A percentile compares a stretch with the other conserved stretches of the same genome.
phyloP scores from a whole-genome alignment of 1,140 invertebrate genomes.

The Heliothis virescens region DNA sequence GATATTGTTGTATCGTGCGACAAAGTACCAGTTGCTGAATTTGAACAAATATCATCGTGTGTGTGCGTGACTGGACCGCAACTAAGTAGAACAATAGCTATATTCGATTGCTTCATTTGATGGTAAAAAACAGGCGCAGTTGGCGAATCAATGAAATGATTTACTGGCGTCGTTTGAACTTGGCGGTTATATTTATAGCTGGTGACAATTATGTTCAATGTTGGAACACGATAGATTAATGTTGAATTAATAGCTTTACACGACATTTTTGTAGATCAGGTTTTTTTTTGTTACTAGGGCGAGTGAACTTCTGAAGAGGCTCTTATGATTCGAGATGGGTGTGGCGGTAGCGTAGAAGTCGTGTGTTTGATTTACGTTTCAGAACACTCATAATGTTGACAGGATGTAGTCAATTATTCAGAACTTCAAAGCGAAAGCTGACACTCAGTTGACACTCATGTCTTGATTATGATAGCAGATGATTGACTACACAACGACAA shows the following conservation, averaged over 20 bases:
- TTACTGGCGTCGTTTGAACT: neutral
- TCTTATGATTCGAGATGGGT: constrained; percentile 14
- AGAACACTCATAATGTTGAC: constrained; percentile 16
- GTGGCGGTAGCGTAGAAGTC: neutral
- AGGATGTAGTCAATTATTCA: constrained; percentile 26
- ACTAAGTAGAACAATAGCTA: constrained; percentile 37
- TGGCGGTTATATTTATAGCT: constrained; percentile 9
- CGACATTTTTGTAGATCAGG: neutral
- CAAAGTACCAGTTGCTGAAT: constrained; percentile 47
- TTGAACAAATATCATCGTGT: constrained; percentile 42
- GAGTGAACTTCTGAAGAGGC: neutral
- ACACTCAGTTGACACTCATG: constrained; percentile 1
- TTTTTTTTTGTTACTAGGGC: too few species aligned
- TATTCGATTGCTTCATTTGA: constrained; percentile 16
- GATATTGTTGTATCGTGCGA: constrained; percentile 40
- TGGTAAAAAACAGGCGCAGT: constrained; percentile 6
- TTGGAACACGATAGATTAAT: constrained; percentile 1
- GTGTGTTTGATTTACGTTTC: constrained; percentile 1
- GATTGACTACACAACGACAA: neutral
- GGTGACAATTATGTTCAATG: constrained; percentile 11
- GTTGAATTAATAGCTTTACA: constrained; percentile 4
- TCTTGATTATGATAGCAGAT: constrained; percentile 12
- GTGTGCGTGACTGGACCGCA: constrained; percentile 21
- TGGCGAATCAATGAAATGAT: constrained; percentile 13
- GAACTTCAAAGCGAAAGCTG: constrained; percentile 1